phyloP scores from a whole-genome alignment of 2,888 invertebrate genomes.

The Parasteatoda lunata region DNA sequence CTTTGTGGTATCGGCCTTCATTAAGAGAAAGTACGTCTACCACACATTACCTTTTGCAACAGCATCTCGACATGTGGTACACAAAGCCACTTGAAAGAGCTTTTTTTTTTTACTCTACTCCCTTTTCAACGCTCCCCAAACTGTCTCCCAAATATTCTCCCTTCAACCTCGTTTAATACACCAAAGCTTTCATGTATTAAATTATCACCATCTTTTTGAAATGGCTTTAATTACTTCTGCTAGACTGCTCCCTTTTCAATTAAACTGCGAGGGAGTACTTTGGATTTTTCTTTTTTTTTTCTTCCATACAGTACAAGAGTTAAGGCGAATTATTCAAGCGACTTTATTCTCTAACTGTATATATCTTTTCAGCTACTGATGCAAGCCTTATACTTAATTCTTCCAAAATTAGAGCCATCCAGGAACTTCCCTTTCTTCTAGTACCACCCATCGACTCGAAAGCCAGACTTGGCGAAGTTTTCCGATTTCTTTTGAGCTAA shows the following conservation, averaged over 20 bases:
- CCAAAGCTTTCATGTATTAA: slow-evolving; percentile 34
- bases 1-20: slow-evolving; percentile 6
- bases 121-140: slow-evolving; percentile 1
- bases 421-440: background rate
- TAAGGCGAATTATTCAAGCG: slow-evolving; percentile 43
- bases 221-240: slow-evolving; percentile 52
- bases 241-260: slow-evolving; percentile 60
- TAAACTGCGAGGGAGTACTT: slow-evolving; percentile 46
- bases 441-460: too few species aligned
- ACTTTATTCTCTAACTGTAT: slow-evolving; percentile 35
- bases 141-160: slow-evolving; percentile 1
- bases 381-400: slow-evolving; percentile 23
- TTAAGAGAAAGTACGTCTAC: background rate
- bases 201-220: slow-evolving; percentile 50
- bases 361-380: slow-evolving; percentile 21
- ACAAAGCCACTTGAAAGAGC: slow-evolving; percentile 11
- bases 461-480: background rate
- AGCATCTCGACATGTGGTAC: slow-evolving; percentile 8
- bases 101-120: background rate
- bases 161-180: slow-evolving; percentile 17
- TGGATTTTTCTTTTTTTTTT: slow-evolving; percentile 38
- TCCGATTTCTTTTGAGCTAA: slow-evolving; percentile 38
- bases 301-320: slow-evolving; percentile 32
- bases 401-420: slow-evolving; percentile 39
- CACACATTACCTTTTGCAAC: background rate